These are phyloP conservation scores for Dendrocopos noguchii DNA, from an alignment of 2,113 vertebrate species.

Conservation along the genomic window DNA sequence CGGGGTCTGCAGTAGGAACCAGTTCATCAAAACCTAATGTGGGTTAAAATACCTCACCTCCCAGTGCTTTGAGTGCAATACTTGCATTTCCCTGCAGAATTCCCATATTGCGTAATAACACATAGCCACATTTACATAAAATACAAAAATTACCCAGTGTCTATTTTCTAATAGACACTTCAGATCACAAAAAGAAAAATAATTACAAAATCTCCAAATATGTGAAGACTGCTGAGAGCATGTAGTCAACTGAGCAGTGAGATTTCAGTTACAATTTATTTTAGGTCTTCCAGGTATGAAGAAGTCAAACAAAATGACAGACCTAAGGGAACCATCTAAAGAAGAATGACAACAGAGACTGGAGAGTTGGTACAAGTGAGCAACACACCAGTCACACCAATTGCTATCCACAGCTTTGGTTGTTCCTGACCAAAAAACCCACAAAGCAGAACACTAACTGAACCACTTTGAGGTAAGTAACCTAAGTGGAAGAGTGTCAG, in stretches of 20 bases:
- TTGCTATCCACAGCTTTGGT: neutral
- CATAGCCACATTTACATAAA: neutral
- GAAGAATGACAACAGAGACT: neutral
- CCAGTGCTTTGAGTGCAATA: neutral
- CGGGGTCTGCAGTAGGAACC: neutral
- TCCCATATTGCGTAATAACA: neutral
- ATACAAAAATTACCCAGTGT: neutral
- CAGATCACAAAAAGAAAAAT: neutral
- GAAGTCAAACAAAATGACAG: neutral
- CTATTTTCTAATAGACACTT: neutral
- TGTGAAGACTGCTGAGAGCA: neutral
- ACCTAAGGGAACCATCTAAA: neutral
- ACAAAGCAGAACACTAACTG: neutral
- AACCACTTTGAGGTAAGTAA: neutral
- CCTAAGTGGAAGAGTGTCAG: neutral
- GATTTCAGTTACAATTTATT: neutral
- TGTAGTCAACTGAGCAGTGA: neutral
- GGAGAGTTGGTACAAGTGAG: neutral
- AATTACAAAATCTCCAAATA: neutral
- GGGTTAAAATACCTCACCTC: neutral
- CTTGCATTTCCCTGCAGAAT: neutral
- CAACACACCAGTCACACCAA: neutral
- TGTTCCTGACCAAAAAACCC: neutral
- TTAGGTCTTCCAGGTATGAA: no score
- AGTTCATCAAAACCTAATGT: neutral